Evolutionary conservation across 2,797 vertebrate genomes (phyloP), one percentile per base, ranked within the genome.

Genomic region (Acrocephalus scirpaceus): DNA sequence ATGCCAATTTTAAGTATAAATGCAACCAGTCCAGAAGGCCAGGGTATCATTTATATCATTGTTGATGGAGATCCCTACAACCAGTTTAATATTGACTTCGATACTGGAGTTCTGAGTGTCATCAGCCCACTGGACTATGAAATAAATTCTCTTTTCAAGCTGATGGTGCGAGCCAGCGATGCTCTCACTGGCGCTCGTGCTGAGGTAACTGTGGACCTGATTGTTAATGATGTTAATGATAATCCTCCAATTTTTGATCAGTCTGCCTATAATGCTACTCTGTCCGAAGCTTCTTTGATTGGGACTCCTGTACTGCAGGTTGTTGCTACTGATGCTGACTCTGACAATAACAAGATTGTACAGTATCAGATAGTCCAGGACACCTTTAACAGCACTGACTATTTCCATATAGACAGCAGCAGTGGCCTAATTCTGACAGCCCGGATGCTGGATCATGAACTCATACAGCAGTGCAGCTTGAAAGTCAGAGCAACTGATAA

Each of bases 21-120:
- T 71, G 99, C 99, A 71, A 99, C 99, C 18, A 99, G 99, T 93
- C 99, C 99, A 32, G 99, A 99, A 97, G 99, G 99, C 67, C 99
- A 99, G 91, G 99, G 98, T 50, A 99, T 99, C n/a, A 99, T 99
- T 93, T 99, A 99, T 96, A 99, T 99, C 42, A 99, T 99, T 64
- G 98, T 99, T 2, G 99, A 99, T 26, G 99, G 99, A 65, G 99
- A 99, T 96, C 98, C 98, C 12, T 98, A 97, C 78, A 98, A 99
- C 77, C 99, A 99, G 76, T 99, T 99, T 95, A 99, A 99, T 90
- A 98, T 99, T 7, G 99, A 99, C 84, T 99, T 99, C 97, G 99
- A 99, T 96, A 99, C 99, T 3, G 99, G 99, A 51, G 98, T 99
- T 90, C 98, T 99, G 78, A 99, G 98, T 94, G 98, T 99, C 45